These are phyloP conservation scores for Sebastes vulpes DNA, from an alignment of 2,797 vertebrate species.

Conservation along the genomic window DNA sequence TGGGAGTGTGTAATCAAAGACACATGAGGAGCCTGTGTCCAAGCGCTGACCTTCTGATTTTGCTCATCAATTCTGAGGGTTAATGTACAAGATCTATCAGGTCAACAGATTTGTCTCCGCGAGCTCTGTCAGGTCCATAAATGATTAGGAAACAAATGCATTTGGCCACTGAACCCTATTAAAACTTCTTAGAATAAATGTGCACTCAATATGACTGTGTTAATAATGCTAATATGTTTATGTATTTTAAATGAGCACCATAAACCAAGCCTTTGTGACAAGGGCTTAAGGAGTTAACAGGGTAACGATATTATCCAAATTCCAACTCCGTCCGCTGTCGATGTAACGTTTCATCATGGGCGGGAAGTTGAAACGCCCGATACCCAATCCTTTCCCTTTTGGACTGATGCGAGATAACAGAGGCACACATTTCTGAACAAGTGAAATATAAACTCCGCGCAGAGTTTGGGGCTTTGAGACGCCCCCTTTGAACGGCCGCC, in stretches of 20 bases:
- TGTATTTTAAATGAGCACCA: slow-evolving; percentile 45
- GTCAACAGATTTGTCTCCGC: slow-evolving; percentile 75
- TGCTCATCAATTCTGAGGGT: slow-evolving; percentile 82
- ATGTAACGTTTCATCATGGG: slow-evolving; percentile 72
- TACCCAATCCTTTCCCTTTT: slow-evolving; percentile 59
- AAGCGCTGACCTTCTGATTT: slow-evolving; percentile 85
- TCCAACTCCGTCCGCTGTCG: slow-evolving; percentile 54
- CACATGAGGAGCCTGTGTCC: slow-evolving; percentile 81
- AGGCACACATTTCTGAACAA: slow-evolving; percentile 67
- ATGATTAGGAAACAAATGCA: slow-evolving; percentile 58
- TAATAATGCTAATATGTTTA: slow-evolving; percentile 32
- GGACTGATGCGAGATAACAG: slow-evolving; percentile 72
- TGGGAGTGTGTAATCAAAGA: slow-evolving; percentile 86
- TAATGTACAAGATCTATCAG: slow-evolving; percentile 77
- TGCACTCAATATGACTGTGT: slow-evolving; percentile 18
- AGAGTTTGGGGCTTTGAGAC: slow-evolving; percentile 52
- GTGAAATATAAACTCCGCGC: slow-evolving; percentile 78
- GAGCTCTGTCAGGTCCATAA: slow-evolving; percentile 58
- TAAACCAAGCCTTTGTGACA: slow-evolving; percentile 52
- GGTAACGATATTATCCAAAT: slow-evolving; percentile 55
- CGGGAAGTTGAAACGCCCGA: slow-evolving; percentile 62
- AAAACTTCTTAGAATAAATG: slow-evolving; percentile 56
- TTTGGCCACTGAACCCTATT: slow-evolving; percentile 49
- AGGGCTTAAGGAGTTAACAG: slow-evolving; percentile 56
- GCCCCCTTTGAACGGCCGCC: slow-evolving; percentile 62